phyloP scores from a whole-genome alignment of 2,113 vertebrate species.

The Dipodomys merriami region DNA sequence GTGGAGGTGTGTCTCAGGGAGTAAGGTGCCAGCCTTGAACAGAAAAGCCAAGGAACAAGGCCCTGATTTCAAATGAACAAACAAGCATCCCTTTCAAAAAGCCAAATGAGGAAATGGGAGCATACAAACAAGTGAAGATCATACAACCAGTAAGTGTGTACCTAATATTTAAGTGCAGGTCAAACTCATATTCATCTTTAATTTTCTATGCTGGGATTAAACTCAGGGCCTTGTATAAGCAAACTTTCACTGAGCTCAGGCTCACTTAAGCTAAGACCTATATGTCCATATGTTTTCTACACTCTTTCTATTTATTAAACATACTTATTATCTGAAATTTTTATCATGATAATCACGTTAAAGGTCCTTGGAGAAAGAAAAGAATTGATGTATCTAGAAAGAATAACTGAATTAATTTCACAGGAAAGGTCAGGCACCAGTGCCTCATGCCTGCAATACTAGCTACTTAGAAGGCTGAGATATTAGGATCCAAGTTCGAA shows the following conservation, averaged over 20 bases:
- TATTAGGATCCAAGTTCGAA: no score
- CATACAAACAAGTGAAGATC: not conserved
- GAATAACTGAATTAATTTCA: constrained; percentile 24
- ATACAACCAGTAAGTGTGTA: not conserved
- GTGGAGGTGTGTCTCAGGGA: no score
- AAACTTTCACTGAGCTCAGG: not conserved
- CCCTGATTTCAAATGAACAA: no score
- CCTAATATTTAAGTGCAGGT: not conserved
- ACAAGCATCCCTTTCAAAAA: no score
- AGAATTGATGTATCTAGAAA: not conserved
- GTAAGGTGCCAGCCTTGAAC: no score
- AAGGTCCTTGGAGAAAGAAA: not conserved
- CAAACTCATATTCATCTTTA: not conserved
- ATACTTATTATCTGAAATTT: not conserved
- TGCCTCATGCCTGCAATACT: no score
- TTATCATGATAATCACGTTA: not conserved
- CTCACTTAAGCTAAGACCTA: no score
- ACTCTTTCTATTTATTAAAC: not conserved
- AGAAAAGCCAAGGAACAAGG: no score
- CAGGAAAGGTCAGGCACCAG: not conserved
- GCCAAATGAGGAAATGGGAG: not conserved
- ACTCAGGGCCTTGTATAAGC: not conserved
- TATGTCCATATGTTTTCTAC: not conserved
- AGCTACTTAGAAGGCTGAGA: no score
- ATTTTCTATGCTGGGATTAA: not conserved